Percentiles rank a stretch among this genome's conserved stretches.
Conservation (phyloP, 2,113 vertebrate species). For the Mus spicilegus region DNA sequence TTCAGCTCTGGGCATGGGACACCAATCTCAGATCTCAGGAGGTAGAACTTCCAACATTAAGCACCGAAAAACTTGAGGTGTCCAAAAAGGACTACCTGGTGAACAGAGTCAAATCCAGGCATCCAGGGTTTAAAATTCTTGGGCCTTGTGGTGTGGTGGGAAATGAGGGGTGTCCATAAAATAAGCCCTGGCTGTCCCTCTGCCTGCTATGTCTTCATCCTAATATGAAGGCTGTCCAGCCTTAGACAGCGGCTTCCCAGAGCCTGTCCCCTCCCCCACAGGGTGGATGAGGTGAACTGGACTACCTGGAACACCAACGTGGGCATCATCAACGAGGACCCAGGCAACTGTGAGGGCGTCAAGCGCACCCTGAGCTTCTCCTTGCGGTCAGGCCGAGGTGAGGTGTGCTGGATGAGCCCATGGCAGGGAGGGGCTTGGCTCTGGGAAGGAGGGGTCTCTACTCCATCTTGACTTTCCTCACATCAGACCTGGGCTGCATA, state of each 20-base stretch:
- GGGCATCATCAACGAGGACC: slow-evolving; percentile 96
- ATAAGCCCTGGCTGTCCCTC: not conserved
- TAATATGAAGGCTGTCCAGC: not conserved
- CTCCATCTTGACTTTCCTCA: not conserved
- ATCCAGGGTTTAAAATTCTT: not conserved
- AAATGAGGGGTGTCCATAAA: not conserved
- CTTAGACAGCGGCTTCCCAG: not conserved
- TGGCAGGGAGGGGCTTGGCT: not conserved
- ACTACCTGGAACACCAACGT: slow-evolving; percentile 97
- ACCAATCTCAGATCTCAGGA: not conserved
- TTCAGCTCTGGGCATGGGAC: not conserved
- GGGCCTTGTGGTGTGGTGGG: not conserved
- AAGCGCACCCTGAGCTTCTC: slow-evolving; percentile 86
- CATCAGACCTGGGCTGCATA: not conserved
- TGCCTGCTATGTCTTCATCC: not conserved
- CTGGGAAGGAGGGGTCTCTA: not conserved
- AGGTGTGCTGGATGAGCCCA: slow-evolving; percentile 44
- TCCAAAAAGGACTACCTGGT: not conserved
- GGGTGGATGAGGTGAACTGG: slow-evolving; percentile 98
- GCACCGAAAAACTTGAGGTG: not conserved
- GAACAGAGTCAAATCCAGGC: not conserved
- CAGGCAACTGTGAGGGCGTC: slow-evolving; percentile 88
- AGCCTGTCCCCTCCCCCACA: slow-evolving; percentile 66
- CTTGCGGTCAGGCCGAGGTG: slow-evolving; percentile 87
- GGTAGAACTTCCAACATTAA: not conserved